Evolutionary conservation across 2,113 vertebrate genomes (phyloP).

Genomic region (Eulemur rufifrons): DNA sequence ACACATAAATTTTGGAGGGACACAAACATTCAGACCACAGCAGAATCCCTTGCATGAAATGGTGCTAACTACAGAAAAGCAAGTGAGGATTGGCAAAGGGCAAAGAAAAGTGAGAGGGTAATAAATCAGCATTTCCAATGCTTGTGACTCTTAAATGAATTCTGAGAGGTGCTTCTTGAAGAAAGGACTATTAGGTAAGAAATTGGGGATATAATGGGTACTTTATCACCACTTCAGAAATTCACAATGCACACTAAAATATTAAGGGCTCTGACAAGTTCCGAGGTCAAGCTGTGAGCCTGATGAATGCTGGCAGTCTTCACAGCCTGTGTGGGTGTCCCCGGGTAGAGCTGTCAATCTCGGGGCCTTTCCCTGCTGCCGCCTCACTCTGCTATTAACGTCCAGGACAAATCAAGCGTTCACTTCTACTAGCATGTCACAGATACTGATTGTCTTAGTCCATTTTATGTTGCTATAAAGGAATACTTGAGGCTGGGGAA

Average conservation of each 20-base stretch:
- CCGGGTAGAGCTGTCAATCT: not conserved
- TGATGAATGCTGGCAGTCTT: not conserved
- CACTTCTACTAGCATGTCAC: not conserved
- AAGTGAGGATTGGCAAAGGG: not conserved
- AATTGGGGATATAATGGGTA: not conserved
- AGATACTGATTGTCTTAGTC: not conserved
- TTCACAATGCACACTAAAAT: not conserved
- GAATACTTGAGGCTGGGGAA: too few species aligned
- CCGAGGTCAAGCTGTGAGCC: not conserved
- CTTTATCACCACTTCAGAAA: not conserved
- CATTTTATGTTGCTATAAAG: too few species aligned
- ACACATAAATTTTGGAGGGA: not conserved
- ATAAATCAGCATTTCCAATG: not conserved
- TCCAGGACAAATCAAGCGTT: not conserved
- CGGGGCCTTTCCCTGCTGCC: not conserved
- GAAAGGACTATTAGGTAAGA: not conserved
- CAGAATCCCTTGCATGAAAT: not conserved
- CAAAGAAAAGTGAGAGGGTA: not conserved
- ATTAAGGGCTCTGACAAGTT: not conserved
- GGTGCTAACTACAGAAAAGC: not conserved
- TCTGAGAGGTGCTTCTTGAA: not conserved
- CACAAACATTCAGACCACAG: not conserved
- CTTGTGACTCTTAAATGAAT: not conserved
- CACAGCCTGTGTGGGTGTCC: not conserved
- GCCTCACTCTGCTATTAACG: not conserved